phyloP scores from a whole-genome alignment of 2,113 vertebrate species.

The Channa maculata region DNA sequence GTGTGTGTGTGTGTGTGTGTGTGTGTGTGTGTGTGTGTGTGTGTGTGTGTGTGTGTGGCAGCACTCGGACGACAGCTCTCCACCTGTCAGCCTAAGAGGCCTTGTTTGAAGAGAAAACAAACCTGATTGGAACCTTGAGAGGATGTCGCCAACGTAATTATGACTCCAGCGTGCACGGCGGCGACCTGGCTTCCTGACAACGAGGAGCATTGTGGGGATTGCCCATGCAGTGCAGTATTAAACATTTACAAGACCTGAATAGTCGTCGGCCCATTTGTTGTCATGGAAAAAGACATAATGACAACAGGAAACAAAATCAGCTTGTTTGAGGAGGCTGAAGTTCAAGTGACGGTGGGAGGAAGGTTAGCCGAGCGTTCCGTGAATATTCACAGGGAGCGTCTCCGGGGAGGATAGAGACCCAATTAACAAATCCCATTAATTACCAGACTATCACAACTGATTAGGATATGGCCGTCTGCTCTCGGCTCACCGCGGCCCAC shows the following conservation, averaged over 20 bases:
- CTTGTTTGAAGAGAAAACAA: slow-evolving; percentile 59
- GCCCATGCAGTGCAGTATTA: slow-evolving; percentile 39
- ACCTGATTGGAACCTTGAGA: slow-evolving; percentile 58
- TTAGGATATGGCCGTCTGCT: slow-evolving; percentile 76
- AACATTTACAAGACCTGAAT: slow-evolving; percentile 57
- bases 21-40: slow-evolving; percentile 19
- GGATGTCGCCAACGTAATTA: slow-evolving; percentile 59
- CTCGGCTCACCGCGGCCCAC: slow-evolving; percentile 65
- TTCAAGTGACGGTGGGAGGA: slow-evolving; percentile 55
- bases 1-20: slow-evolving; percentile 23
- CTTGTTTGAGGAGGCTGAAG: slow-evolving; percentile 37
- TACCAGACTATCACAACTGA: slow-evolving; percentile 80
- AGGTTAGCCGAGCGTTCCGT: slow-evolving; percentile 67
- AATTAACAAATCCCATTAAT: slow-evolving; percentile 85
- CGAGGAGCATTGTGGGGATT: slow-evolving; percentile 65
- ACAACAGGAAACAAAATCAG: slow-evolving; percentile 22
- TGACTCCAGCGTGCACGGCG: slow-evolving; percentile 18
- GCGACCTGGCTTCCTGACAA: slow-evolving; percentile 52
- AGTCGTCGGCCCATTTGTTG: slow-evolving; percentile 39
- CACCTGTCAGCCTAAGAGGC: slow-evolving; percentile 31
- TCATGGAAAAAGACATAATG: slow-evolving; percentile 47
- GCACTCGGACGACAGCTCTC: not conserved
- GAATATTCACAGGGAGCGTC: slow-evolving; percentile 73
- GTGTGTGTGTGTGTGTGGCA: slow-evolving; percentile 4
- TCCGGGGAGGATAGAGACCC: slow-evolving; percentile 68